A percentile compares a stretch with the other conserved stretches of the same genome.
These are phyloP conservation scores for Plagiodera versicolora DNA, from an alignment of 2,888 invertebrate species.

Conservation along the genomic window DNA sequence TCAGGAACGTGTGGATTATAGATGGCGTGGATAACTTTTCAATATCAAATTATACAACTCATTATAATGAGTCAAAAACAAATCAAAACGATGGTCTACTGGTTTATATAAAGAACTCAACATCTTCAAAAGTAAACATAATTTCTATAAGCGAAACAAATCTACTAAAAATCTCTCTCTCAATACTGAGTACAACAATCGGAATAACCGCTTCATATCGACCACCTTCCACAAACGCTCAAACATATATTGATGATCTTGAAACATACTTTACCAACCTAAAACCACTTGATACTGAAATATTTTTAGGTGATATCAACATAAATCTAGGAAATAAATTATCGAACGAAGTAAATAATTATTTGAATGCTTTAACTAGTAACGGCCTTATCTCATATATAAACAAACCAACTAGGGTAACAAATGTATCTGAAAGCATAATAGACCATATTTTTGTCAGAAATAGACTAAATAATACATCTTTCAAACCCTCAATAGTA, in stretches of 20 bases:
- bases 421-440: slow-evolving; percentile 1
- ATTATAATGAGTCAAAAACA: slow-evolving; percentile 9
- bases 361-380: not conserved
- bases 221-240: slow-evolving; percentile 3
- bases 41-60: not conserved
- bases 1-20: slow-evolving; percentile 3
- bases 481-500: slow-evolving; percentile 1
- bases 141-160: slow-evolving; percentile 10
- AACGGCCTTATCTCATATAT: slow-evolving; percentile 2
- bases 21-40: slow-evolving; percentile 1
- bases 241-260: slow-evolving; percentile 1
- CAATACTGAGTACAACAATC: slow-evolving; percentile 6
- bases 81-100: slow-evolving; percentile 8
- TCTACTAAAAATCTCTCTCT: not conserved
- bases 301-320: slow-evolving; percentile 5
- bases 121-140: slow-evolving; percentile 1
- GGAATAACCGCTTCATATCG: slow-evolving; percentile 6
- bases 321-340: slow-evolving; percentile 2
- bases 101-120: not conserved
- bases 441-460: slow-evolving; percentile 6
- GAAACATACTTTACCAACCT: not conserved
- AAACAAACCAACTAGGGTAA: slow-evolving; percentile 1
- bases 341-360: not conserved
- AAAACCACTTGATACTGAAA: slow-evolving; percentile 1
- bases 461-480: slow-evolving; percentile 1